A percentile compares a stretch with the other conserved stretches of the same genome.
These are phyloP conservation scores for Limonius californicus DNA, from an alignment of 1,140 invertebrate species.

Conservation along the genomic window DNA sequence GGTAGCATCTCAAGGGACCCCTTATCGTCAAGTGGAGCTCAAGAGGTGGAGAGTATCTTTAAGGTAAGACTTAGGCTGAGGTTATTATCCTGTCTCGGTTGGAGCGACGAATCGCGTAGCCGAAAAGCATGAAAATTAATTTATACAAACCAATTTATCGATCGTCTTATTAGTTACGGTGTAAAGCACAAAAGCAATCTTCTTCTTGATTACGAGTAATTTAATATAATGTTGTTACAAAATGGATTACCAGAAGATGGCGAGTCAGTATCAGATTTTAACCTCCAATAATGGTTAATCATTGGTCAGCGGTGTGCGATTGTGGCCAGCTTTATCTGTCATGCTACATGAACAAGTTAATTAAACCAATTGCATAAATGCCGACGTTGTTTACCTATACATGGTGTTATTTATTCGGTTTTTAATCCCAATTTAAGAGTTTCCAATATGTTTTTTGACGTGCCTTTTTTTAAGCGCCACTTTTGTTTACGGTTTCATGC, in stretches of 20 bases:
- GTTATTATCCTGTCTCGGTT: neutral
- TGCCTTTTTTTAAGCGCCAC: too few species aligned
- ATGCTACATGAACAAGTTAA: neutral
- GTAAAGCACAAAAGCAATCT: neutral
- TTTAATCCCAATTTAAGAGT: neutral
- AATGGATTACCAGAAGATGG: neutral
- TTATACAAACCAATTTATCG: constrained; percentile 6
- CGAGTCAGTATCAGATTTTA: constrained; percentile 1
- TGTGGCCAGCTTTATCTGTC: neutral
- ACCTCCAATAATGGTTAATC: constrained; percentile 2
- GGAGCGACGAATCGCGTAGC: neutral
- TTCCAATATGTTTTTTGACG: neutral
- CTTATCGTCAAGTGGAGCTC: constrained; percentile 1
- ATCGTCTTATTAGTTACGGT: constrained; percentile 2
- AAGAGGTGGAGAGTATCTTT: constrained; percentile 22
- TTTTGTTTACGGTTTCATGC: too few species aligned
- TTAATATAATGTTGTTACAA: constrained; percentile 2
- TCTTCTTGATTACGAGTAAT: constrained; percentile 8
- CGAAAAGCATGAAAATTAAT: constrained; percentile 8
- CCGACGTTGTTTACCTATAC: neutral
- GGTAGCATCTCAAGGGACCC: neutral
- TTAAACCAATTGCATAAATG: constrained; percentile 5
- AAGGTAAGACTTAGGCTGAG: constrained; percentile 15
- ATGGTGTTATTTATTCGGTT: neutral
- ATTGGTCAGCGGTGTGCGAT: constrained; percentile 1